phyloP scores from a whole-genome alignment of 2,888 invertebrate species.

The Malthinus flaveolus region DNA sequence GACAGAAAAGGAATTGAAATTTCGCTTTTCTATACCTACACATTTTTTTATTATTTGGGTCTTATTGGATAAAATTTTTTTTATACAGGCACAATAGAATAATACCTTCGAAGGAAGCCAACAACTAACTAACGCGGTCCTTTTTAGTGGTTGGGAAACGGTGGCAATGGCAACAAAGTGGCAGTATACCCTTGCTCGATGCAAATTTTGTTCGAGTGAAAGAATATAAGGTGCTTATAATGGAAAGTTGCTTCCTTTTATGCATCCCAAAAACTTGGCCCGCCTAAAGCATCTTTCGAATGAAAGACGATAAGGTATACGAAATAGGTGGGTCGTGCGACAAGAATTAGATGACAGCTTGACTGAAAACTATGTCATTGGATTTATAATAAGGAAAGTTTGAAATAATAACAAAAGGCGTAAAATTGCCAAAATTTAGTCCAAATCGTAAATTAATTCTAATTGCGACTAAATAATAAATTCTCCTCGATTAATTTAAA shows the following conservation, averaged over 20 bases:
- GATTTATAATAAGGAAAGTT: too few species aligned
- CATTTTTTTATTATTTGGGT: too few species aligned
- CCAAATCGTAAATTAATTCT: too few species aligned
- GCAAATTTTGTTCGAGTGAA: conserved; percentile 16
- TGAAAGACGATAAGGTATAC: conserved; percentile 13
- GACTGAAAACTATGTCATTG: conserved; percentile 3
- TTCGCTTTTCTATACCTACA: too few species aligned
- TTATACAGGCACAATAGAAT: neutral
- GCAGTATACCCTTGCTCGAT: conserved; percentile 12
- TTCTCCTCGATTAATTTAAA: too few species aligned
- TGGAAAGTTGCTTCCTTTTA: conserved; percentile 13
- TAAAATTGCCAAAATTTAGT: too few species aligned
- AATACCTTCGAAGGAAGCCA: neutral
- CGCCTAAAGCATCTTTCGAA: conserved; percentile 12
- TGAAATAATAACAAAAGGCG: too few species aligned
- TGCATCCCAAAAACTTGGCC: conserved; percentile 16
- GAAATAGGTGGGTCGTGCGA: neutral
- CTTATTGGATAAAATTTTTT: too few species aligned
- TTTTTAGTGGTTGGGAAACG: conserved; percentile 1
- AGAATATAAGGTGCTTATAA: conserved; percentile 17
- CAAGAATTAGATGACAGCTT: conserved; percentile 17
- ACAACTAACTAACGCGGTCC: neutral
- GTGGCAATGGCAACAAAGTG: conserved; percentile 11
- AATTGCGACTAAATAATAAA: too few species aligned
- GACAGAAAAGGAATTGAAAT: too few species aligned